Base-by-base conservation (phyloP, 2,113 vertebrate species). In the Elaphurus davidianus region DNA sequence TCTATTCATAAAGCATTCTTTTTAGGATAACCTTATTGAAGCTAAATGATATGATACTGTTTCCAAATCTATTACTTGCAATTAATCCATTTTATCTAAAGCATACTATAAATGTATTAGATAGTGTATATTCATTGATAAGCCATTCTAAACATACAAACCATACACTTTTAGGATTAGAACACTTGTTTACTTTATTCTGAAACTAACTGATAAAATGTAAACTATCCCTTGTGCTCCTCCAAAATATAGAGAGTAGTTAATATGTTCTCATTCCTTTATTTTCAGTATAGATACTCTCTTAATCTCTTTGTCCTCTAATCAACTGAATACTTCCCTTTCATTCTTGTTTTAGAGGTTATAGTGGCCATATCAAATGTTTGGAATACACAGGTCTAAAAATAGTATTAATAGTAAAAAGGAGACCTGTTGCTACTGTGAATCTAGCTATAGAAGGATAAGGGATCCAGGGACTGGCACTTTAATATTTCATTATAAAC, bases 61-160 rank as follows among this genome's bases (percentile, higher is more conserved):
- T 98, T 87, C 83, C 82, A 99, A 98, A 98, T 98, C 67, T 94
- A 71, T 97, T 97, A 90, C n/a, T 98, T 96, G 40, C 93, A 97
- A 76, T 55, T 94, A 98, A 98, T 98, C 83, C 30, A 89, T 83
- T 98, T 97, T 97, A 78, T 62, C 92, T 84, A 93, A 97, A 98
- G 28, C 96, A 76, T 71, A 97, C 43, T 55, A 95, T 88, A 98
- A 98, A 96, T 33, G 8, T 97, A 96, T 97, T 97, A 98, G 96
- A 98, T 98, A 98, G 43, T 33, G 13, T 93, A 96, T 81, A 93
- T 97, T 97, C 59, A 98, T 16, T 28, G 96, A 78, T 97, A 98
- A 98, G 97, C 14, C 40, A 92, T 97, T 93, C 59, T 91, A 97
- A 98, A 98, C 57, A 97, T 95, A 81, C 94, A 94, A 96, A 95